phyloP scores from a whole-genome alignment of 2,797 vertebrate genomes.

The Girardinus metallicus region DNA sequence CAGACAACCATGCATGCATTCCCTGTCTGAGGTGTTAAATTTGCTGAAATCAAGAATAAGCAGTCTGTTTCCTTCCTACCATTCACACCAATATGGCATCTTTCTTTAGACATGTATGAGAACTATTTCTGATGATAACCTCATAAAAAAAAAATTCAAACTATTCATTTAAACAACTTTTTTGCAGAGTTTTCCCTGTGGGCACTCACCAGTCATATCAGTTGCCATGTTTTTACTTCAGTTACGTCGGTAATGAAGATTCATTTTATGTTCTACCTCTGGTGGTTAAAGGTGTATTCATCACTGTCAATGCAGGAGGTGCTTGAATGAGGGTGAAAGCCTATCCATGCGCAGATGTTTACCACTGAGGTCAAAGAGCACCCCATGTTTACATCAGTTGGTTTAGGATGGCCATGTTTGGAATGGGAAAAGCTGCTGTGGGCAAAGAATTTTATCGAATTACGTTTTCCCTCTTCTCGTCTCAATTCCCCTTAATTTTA shows the following conservation, averaged over 20 bases:
- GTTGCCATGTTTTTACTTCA: slow-evolving; percentile 23
- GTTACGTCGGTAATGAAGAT: slow-evolving; percentile 76
- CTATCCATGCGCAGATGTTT: slow-evolving; percentile 81
- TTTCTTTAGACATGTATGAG: background rate
- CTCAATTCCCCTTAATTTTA: slow-evolving; percentile 41
- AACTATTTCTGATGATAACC: background rate
- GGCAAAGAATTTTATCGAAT: slow-evolving; percentile 83
- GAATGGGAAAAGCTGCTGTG: slow-evolving; percentile 82
- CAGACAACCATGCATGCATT: background rate
- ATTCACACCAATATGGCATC: background rate
- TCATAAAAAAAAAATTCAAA: background rate
- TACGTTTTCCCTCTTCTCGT: slow-evolving; percentile 67
- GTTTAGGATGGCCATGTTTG: slow-evolving; percentile 81
- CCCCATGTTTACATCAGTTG: slow-evolving; percentile 79
- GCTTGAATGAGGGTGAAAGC: slow-evolving; percentile 76
- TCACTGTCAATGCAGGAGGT: slow-evolving; percentile 74
- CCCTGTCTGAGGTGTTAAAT: background rate
- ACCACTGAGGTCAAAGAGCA: slow-evolving; percentile 81
- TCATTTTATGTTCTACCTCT: slow-evolving; percentile 77
- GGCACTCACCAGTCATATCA: slow-evolving; percentile 6
- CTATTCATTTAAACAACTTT: background rate
- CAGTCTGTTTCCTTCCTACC: background rate
- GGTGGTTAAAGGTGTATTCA: slow-evolving; percentile 79
- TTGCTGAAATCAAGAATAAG: background rate
- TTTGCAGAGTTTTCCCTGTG: slow-evolving; percentile 38